A percentile compares a stretch with the other conserved stretches of the same genome.
Conservation (phyloP, 1,140 invertebrate genomes). For the Heliconius hermathena region DNA sequence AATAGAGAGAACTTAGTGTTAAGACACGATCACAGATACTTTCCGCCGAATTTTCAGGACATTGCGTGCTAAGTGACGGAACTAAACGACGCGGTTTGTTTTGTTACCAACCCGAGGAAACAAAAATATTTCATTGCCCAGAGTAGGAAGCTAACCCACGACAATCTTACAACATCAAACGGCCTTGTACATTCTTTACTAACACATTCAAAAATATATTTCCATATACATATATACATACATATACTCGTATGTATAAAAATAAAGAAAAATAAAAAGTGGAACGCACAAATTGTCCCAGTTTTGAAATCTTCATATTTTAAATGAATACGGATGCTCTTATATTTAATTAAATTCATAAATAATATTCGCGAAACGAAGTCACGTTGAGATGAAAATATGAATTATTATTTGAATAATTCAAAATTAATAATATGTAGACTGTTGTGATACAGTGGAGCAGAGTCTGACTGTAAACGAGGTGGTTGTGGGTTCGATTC, state of each 20-base stretch:
- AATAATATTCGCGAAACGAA: not conserved
- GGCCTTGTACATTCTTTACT: too few relatives aligned
- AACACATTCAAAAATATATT: not conserved
- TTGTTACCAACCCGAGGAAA: too few relatives aligned
- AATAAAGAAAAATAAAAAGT: not conserved
- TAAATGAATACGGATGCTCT: constrained; percentile 10
- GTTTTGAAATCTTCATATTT: not conserved
- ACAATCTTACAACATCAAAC: too few relatives aligned
- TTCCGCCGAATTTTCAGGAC: too few relatives aligned
- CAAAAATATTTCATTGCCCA: too few relatives aligned
- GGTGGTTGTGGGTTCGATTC: not conserved
- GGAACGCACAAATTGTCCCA: not conserved
- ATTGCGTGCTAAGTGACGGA: too few relatives aligned
- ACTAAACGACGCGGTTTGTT: too few relatives aligned
- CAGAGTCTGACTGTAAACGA: too few relatives aligned
- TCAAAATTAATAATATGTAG: not conserved
- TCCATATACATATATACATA: not conserved
- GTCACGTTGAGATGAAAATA: not conserved
- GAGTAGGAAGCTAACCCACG: too few relatives aligned
- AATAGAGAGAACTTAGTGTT: too few relatives aligned
- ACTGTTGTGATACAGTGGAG: too few relatives aligned
- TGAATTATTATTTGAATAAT: constrained; percentile 3
- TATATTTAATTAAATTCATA: constrained; percentile 15
- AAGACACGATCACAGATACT: too few relatives aligned
- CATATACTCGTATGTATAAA: not conserved